Percentiles rank a stretch among this genome's conserved stretches.
Conservation (phyloP, 35 echinoderm and acorn worm species). For the Ophiothrix spiculata region DNA sequence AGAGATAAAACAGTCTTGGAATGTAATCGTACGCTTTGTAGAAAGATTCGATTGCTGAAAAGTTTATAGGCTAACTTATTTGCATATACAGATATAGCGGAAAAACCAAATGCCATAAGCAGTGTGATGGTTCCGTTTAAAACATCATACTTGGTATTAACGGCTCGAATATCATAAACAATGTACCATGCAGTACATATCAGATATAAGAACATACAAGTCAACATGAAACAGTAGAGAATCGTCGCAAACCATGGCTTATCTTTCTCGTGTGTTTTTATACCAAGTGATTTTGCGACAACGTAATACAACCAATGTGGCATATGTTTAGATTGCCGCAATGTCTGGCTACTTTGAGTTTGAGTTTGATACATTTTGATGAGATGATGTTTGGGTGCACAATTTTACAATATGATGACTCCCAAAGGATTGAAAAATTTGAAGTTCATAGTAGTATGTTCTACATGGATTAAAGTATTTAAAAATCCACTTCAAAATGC, state of each 20-base stretch:
- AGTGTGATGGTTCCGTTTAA: constrained; percentile 73
- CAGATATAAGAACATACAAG: constrained; percentile 33
- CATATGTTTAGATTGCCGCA: constrained; percentile 57
- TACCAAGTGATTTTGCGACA: constrained; percentile 74
- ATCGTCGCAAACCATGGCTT: constrained; percentile 62
- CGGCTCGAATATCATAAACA: constrained; percentile 59
- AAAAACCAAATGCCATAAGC: constrained; percentile 69
- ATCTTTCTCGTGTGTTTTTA: constrained; percentile 66
- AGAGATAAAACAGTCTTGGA: constrained; percentile 76
- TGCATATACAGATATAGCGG: constrained; percentile 51
- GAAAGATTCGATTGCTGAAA: constrained; percentile 66
- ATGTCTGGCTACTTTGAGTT: constrained; percentile 19
- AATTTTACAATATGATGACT: too few species aligned
- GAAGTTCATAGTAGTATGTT: too few species aligned
- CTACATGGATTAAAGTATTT: too few species aligned
- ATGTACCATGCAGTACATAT: constrained; percentile 54
- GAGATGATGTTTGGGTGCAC: too few species aligned
- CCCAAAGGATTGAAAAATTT: too few species aligned
- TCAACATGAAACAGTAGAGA: constrained; percentile 59
- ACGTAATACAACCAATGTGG: constrained; percentile 73
- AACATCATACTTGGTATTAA: constrained; percentile 68
- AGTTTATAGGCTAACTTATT: constrained; percentile 77
- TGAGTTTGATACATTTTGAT: not conserved
- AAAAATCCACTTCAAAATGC: too few species aligned
- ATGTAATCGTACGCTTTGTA: constrained; percentile 73